Base-by-base conservation (phyloP, 2,113 vertebrate species). In the Leucosticte australis region DNA sequence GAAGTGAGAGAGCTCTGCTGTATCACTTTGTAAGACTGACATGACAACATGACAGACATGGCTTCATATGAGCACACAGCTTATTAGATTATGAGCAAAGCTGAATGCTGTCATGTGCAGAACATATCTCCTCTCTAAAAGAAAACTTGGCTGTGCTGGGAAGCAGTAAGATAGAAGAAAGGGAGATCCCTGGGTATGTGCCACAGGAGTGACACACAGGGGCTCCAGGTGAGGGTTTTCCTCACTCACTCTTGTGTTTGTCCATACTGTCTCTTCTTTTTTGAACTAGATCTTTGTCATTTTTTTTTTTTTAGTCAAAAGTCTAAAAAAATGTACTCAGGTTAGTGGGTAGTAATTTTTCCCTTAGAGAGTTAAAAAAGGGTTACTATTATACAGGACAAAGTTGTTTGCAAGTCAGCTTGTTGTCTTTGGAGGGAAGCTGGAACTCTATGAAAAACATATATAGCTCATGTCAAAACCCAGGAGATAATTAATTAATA, bases 51-150 rank as follows among this genome's bases (percentile, higher is more conserved):
- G 86, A 90, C 86, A 92, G 90, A 92, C 89, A 47, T 19, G 28
- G 37, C 26, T 93, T 87, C 76, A 68, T 84, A 78, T 39, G 53
- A 84, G 49, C 90, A 65, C 4, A 3, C 53, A 95, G 89, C 87
- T 90, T 90, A 93, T 92, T 93, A 96, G 73, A 84, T 94, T 93
- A 84, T 64, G 49, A 88, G 46, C 31, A 56, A 92, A 90, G 59
- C 6, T 53, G 92, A 92, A 64, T 3, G 1, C 53, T 92, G 90
- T n/a, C 68, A 53, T 33, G 46, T 68, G 52, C 84, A 87, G 64
- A 89, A 73, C 2, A 1, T 35, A 28, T 52, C 37, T 77, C 30
- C 17, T 92, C 26, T 76, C 53, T 65, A 13, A 83, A 49, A 49
- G 31, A 81, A 95, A 84, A 52, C 3, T 39, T 5, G 4, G 18